Evolutionary conservation across 2,113 vertebrate species (phyloP), one percentile per base, ranked within the genome.

Genomic region (Sprattus sprattus): DNA sequence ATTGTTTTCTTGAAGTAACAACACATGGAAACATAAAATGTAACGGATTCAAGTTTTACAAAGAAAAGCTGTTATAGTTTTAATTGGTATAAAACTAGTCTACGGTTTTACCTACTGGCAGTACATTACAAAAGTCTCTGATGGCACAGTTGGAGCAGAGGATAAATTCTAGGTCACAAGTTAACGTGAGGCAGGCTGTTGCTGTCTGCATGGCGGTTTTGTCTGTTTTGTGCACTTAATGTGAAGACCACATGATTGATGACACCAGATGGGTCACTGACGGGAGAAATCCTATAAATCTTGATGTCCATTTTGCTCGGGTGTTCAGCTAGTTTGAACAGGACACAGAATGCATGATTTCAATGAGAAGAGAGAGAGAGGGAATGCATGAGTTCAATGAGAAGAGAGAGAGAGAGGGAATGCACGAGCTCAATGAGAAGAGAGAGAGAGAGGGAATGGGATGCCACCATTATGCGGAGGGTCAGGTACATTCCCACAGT

Each of bases 161-260:
- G 64, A 67, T 28, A 9, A 67, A 28, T 67, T 67, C 64, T 67
- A 28, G 64, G 64, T 67, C 64, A 67, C 64, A 67, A 67, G 64
- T 67, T 67, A 28, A 71, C 28, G 15, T 28, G 25, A 71, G 64
- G 11, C n/a, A 32, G 15, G 64, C 64, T 71, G 64, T 32, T 28
- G 71, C 71, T 44, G 4, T 28, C 13, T 39, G 71, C 71, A 39
- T 39, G 39, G 1, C 39, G 2, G 71, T n/a, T n/a, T n/a, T n/a
- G n/a, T n/a, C 28, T 32, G 28, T 75, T 75, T 5, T 78, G 25
- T 13, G 71, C 71, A 39, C 0, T 78, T 15, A 78, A 15, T 78
- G 16, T 15, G 11, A 75, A 15, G 71, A 75, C 13, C 28, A 5
- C 28, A 75, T 39, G 25, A 75, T 13, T 13, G 25, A 28, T 39